Percentiles rank a stretch among this genome's conserved stretches.
These are phyloP conservation scores for Schizopygopsis pylzovi DNA, from an alignment of 2,797 vertebrate genomes.

Conservation along the genomic window DNA sequence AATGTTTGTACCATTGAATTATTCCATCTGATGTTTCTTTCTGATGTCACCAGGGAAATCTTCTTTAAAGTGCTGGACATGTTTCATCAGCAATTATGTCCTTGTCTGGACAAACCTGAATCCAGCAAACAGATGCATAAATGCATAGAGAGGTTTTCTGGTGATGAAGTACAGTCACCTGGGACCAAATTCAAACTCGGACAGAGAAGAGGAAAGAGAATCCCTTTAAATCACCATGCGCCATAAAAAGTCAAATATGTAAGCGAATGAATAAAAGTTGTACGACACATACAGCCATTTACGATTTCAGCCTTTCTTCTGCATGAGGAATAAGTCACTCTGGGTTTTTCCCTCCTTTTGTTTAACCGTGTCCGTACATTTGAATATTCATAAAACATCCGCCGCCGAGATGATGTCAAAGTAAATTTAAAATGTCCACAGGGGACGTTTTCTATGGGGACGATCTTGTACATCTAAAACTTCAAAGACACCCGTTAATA, in stretches of 20 bases:
- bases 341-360: constrained; percentile 18
- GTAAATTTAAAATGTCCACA: constrained; percentile 76
- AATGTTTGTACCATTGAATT: constrained; percentile 49
- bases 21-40: constrained; percentile 51
- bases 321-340: background rate
- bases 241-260: constrained; percentile 10
- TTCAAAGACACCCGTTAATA: constrained; percentile 82
- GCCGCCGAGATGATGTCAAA: constrained; percentile 73
- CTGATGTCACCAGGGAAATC: constrained; percentile 34
- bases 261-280: constrained; percentile 1
- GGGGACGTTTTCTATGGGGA: constrained; percentile 54
- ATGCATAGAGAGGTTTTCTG: background rate
- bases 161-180: background rate
- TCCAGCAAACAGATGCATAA: constrained; percentile 6
- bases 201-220: background rate
- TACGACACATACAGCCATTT: background rate
- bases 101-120: constrained; percentile 42
- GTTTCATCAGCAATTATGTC: constrained; percentile 48
- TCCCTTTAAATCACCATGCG: background rate
- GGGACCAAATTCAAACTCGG: background rate
- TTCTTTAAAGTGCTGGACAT: constrained; percentile 47
- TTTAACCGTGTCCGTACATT: constrained; percentile 68
- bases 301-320: background rate
- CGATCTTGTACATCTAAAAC: constrained; percentile 76
- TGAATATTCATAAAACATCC: constrained; percentile 76